Conservation (phyloP, 2,797 vertebrate genomes). For the Pygocentrus nattereri region DNA sequence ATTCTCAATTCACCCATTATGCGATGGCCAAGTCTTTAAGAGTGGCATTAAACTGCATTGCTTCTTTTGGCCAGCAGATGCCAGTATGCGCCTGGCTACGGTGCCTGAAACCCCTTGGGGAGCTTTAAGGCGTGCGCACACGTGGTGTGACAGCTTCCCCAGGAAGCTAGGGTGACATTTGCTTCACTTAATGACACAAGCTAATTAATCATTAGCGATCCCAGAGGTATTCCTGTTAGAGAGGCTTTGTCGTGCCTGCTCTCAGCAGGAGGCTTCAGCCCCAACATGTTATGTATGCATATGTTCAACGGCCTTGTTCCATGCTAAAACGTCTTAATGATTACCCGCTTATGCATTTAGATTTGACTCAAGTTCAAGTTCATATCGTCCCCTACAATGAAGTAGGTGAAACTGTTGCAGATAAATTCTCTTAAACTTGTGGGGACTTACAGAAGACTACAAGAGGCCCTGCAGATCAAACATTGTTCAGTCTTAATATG, state of each 20-base stretch:
- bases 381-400: slow-evolving; percentile 64
- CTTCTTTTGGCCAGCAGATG: slow-evolving; percentile 86
- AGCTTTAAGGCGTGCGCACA: slow-evolving; percentile 77
- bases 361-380: slow-evolving; percentile 69
- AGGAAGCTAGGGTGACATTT: slow-evolving; percentile 96
- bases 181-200: slow-evolving; percentile 96
- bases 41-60: slow-evolving; percentile 58
- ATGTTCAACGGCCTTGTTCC: slow-evolving; percentile 82
- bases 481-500: neutral
- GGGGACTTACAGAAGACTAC: slow-evolving; percentile 12
- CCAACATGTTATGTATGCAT: slow-evolving; percentile 88
- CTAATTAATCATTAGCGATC: slow-evolving; percentile 99
- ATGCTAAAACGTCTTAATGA: slow-evolving; percentile 79
- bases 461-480: neutral
- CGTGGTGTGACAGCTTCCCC: slow-evolving; percentile 88
- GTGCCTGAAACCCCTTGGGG: slow-evolving; percentile 69
- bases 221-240: slow-evolving; percentile 92
- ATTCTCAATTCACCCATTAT: neutral
- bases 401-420: slow-evolving; percentile 35
- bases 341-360: slow-evolving; percentile 76
- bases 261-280: slow-evolving; percentile 90
- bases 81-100: slow-evolving; percentile 84
- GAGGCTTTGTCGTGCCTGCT: slow-evolving; percentile 89
- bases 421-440: slow-evolving; percentile 48
- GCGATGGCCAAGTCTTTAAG: neutral